Evolutionary conservation across 2,113 vertebrate genomes (phyloP), one percentile per base, ranked within the genome.

Genomic region (Tiliqua scincoides): DNA sequence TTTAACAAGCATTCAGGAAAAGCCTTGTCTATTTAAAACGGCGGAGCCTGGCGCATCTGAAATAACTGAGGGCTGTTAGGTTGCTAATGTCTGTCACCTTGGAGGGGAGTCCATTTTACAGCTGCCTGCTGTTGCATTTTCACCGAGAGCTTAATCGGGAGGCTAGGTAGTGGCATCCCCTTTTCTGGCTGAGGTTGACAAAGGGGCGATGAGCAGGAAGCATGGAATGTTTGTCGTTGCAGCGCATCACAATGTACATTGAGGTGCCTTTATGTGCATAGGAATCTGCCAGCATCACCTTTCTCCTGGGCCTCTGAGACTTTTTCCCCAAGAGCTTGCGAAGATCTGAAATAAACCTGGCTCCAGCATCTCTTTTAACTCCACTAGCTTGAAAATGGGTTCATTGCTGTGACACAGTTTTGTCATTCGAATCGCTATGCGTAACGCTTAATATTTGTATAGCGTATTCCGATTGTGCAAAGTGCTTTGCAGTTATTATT

Each of bases 1-100:
- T n/a, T 70, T 71, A 59, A 59, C 27, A 21, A 61, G 54, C 54
- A 5, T 83, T 61, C 40, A 43, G 37, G 52, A 61, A 43, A 43
- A 40, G 37, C 25, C 81, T 77, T n/a, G 75, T 59, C 75, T 77
- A 77, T 77, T 77, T 77, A 77, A 77, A 77, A 77, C n/a, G 30
- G 71, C 21, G 15, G 21, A 71, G 52, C 52, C 65, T 40, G 11
- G 54, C 32, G 30, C 32, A 59, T 59, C 67, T 83, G 81, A 73
- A 71, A 83, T 59, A 40, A 52, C 27, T 5, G 25, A 62, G 52
- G 54, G 15, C 27, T 83, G 52, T 72, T 83, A 57, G 11, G 35
- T 61, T 35, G 54, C 3, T 59, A 40, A 59, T 43, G 70, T 43
- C 37, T 73, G 67, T 68, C 67, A 82, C 67, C 52, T 35, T 57